Evolutionary conservation across 64 coral and sea anemone species (phyloP).

Genomic region (Montipora efflorescens): DNA sequence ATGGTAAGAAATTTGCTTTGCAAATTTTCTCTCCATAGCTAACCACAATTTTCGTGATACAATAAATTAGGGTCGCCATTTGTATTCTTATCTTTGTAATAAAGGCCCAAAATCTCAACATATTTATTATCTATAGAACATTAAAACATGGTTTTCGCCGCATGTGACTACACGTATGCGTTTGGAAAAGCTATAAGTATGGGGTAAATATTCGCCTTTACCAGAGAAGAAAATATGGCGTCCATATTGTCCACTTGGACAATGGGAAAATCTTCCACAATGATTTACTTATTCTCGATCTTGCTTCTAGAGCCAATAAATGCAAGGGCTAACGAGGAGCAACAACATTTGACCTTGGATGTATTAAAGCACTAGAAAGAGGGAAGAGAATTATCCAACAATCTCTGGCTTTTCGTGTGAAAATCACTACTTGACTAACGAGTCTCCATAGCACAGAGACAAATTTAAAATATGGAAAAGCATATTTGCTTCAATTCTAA

Average conservation of each 20-base stretch:
- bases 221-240: not conserved
- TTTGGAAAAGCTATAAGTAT: not conserved
- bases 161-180: too few species aligned
- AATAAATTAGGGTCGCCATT: not conserved
- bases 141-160: not conserved
- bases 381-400: not conserved
- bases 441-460: too few species aligned
- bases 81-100: not conserved
- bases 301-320: not conserved
- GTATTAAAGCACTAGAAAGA: not conserved
- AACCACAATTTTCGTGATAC: not conserved
- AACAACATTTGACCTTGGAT: not conserved
- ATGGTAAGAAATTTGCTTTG: constrained; percentile 26
- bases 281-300: not conserved
- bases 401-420: not conserved
- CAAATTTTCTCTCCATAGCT: not conserved
- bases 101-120: not conserved
- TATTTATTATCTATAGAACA: not conserved
- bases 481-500: too few species aligned
- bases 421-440: not conserved
- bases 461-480: too few species aligned
- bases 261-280: not conserved
- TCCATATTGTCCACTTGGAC: not conserved
- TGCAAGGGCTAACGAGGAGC: not conserved
- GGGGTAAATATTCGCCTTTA: not conserved